Conservation (phyloP, 2,797 vertebrate species). For the Sebastes taczanowskii region DNA sequence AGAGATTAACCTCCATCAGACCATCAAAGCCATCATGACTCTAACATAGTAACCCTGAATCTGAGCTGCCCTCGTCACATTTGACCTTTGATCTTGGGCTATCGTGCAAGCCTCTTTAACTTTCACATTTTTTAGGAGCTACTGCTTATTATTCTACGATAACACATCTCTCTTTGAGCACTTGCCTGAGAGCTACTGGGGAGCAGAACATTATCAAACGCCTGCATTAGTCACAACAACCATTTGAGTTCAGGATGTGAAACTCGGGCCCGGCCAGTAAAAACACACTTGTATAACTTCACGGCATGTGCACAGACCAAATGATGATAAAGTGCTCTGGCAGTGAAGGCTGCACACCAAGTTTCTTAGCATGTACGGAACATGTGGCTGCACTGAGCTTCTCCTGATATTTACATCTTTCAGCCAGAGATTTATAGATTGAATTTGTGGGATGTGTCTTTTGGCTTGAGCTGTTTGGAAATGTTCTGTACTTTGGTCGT, state of each 20-base stretch:
- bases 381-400: slow-evolving; percentile 33
- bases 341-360: slow-evolving; percentile 33
- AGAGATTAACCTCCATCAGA: slow-evolving; percentile 5
- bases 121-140: slow-evolving; percentile 5
- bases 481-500: slow-evolving; percentile 39
- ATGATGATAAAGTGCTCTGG: slow-evolving; percentile 59
- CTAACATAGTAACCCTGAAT: neutral
- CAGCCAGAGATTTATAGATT: slow-evolving; percentile 55
- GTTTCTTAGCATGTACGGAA: slow-evolving; percentile 27
- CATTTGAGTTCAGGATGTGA: slow-evolving; percentile 41
- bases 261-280: slow-evolving; percentile 29
- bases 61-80: slow-evolving; percentile 4
- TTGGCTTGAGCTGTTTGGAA: slow-evolving; percentile 54
- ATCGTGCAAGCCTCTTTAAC: slow-evolving; percentile 9
- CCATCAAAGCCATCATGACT: slow-evolving; percentile 2
- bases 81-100: slow-evolving; percentile 32
- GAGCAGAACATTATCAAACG: slow-evolving; percentile 18
- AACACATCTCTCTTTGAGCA: neutral
- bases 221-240: slow-evolving; percentile 41
- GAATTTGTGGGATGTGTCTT: slow-evolving; percentile 56
- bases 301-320: slow-evolving; percentile 32
- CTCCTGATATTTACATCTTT: slow-evolving; percentile 36
- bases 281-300: slow-evolving; percentile 49
- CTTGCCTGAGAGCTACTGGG: slow-evolving; percentile 3
- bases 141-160: slow-evolving; percentile 10